Evolutionary conservation across 2,888 invertebrate genomes (phyloP).

Genomic region (Arrhopalites spinosus): DNA sequence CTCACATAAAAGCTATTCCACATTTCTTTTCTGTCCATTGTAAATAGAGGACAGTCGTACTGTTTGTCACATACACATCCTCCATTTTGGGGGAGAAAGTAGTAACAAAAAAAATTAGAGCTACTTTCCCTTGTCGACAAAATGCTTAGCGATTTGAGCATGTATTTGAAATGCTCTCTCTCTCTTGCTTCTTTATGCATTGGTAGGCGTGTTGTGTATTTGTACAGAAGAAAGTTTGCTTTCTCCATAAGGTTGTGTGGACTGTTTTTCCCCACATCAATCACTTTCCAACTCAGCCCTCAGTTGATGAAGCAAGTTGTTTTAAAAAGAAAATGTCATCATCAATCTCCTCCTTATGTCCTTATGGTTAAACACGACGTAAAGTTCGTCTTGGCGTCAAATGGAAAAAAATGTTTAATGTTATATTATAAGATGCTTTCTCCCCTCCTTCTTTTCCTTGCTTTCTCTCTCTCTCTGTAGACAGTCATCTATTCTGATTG

Average conservation of each 20-base stretch:
- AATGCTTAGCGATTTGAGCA: not conserved
- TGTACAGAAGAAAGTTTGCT: not conserved
- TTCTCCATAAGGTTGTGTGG: not conserved
- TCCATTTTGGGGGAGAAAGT: not conserved
- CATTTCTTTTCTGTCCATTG: not conserved
- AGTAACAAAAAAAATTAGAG: not conserved
- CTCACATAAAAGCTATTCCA: not conserved
- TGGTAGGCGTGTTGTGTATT: not conserved
- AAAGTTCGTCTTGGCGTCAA: no score
- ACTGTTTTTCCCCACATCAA: constrained; percentile 27
- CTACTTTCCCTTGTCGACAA: not conserved
- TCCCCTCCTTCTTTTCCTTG: no score
- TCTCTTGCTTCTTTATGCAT: not conserved
- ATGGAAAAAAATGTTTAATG: no score
- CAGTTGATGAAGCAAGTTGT: constrained; percentile 6
- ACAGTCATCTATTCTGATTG: no score
- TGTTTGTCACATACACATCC: no score
- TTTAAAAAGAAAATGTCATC: constrained; percentile 12
- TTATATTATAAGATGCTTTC: no score
- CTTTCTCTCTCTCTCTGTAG: no score
- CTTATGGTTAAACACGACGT: no score
- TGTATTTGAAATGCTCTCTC: no score
- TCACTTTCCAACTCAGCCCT: constrained; percentile 1
- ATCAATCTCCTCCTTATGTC: constrained; percentile 15
- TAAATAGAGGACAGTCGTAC: not conserved